phyloP scores from a whole-genome alignment of 2,113 vertebrate species.

The Xenopus tropicalis region DNA sequence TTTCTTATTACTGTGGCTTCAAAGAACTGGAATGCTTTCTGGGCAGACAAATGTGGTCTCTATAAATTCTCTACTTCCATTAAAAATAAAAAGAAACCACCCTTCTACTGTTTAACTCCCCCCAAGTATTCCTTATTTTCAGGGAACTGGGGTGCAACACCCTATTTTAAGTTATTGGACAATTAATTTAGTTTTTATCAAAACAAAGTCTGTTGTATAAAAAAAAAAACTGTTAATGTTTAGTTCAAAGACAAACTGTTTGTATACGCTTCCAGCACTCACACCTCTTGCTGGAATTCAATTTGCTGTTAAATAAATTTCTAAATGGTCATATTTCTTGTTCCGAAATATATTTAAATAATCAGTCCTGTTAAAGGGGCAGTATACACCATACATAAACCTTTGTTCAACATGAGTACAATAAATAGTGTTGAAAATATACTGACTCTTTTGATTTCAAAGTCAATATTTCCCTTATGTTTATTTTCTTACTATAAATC shows the following conservation, averaged over 20 bases:
- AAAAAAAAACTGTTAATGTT: conserved; percentile 55
- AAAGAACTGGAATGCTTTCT: neutral
- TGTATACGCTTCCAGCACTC: neutral
- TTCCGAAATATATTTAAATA: neutral
- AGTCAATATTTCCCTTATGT: too few species aligned
- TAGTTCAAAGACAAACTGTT: conserved; percentile 39
- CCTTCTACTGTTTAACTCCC: neutral
- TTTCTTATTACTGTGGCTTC: neutral
- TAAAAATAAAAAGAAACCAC: neutral
- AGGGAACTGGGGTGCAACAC: neutral
- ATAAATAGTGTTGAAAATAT: too few species aligned
- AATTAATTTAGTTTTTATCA: conserved; percentile 19
- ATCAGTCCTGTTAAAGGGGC: too few species aligned
- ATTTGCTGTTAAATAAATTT: conserved; percentile 76
- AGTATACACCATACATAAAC: too few species aligned
- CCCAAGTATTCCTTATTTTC: neutral
- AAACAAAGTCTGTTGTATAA: conserved; percentile 66
- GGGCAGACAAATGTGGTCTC: conserved; percentile 4
- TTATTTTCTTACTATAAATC: too few species aligned
- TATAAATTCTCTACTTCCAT: neutral
- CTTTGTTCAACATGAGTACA: too few species aligned
- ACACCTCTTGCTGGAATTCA: conserved; percentile 11
- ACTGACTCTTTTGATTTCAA: too few species aligned
- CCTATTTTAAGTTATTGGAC: conserved; percentile 24
- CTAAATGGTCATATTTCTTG: conserved; percentile 58